Conservation (phyloP, 2,797 vertebrate species). For the Bovichtus diacanthus region DNA sequence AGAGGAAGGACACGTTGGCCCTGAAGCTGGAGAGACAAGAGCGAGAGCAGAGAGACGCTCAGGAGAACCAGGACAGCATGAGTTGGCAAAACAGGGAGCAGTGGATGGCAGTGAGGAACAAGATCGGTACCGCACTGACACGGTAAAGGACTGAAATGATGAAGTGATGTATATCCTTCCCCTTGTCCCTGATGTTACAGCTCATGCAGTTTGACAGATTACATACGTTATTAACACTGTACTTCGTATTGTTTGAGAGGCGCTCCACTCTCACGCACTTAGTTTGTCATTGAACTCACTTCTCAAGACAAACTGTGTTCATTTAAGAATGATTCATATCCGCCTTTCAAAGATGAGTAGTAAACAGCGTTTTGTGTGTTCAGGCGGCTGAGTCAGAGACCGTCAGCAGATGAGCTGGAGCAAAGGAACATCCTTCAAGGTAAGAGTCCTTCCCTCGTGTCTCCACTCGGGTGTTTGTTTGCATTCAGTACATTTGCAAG, state of each 20-base stretch:
- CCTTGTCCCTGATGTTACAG: too few species aligned
- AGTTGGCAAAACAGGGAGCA: conserved; percentile 92
- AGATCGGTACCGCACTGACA: conserved; percentile 91
- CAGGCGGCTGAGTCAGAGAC: conserved; percentile 96
- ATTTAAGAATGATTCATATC: not conserved
- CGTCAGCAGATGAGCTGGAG: conserved; percentile 91
- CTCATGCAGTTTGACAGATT: not conserved
- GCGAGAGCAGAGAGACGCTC: conserved; percentile 58
- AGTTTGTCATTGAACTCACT: not conserved
- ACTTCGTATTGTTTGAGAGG: not conserved
- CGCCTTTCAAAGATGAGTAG: not conserved
- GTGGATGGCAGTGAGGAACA: conserved; percentile 90
- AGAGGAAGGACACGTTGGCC: conserved; percentile 94
- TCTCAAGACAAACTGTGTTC: not conserved
- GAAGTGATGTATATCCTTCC: too few species aligned
- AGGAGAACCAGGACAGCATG: conserved; percentile 77
- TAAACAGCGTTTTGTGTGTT: conserved; percentile 29
- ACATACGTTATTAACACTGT: not conserved
- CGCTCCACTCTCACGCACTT: not conserved
- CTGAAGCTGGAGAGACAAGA: conserved; percentile 88
- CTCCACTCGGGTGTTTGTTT: not conserved
- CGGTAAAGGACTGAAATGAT: conserved; percentile 85
- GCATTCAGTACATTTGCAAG: not conserved
- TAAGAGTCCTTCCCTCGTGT: too few species aligned
- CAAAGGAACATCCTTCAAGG: conserved; percentile 97